Evolutionary conservation across 2,888 invertebrate genomes (phyloP), one percentile per base, ranked within the genome.

Genomic region (Ectemnius cavifrons): DNA sequence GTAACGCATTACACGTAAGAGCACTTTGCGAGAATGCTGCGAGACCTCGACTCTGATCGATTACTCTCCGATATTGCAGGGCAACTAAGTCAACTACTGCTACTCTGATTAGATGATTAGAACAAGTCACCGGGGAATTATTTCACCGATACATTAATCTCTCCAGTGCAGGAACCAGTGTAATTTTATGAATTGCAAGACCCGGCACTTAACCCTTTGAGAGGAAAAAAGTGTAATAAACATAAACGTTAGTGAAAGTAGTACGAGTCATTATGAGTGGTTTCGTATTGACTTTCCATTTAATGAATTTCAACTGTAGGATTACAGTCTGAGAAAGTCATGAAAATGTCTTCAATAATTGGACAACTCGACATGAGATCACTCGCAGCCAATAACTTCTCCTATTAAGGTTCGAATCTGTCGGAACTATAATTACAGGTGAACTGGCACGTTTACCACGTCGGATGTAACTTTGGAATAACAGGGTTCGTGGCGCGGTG

Each of bases 61-160:
- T 76, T 74, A 67, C 27, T 16, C 52, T 1, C 66, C 63, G 16
- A 47, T 52, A 67, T 67, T 62, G 46, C 67, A 20, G 68, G 57
- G 57, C 58, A 67, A 67, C 64, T 64, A 71, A 76, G 74, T 74
- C 74, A 71, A 71, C 70, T 64, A 52, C 66, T 57, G 58, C n/a
- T 37, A 16, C 14, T 6, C 52, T 52, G n/a, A 52, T 37, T 37
- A 37, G 45, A 2, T 59, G 66, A 64, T 74, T 74, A 60, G 66
- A 69, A 71, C 60, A 23, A 59, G 63, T 18, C 56, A 59, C 11
- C 52, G 16, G 14, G 52, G 60, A 73, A 75, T 75, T 65, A 68
- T 64, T 75, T 68, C 45, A 61, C 2, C 20, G 63, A 11, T 57
- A 20, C 58, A n/a, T 67, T 71, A 74, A 63, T 67, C 66, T 28